Base-by-base conservation (phyloP, 2,888 invertebrate genomes). In the Sepiola atlantica region DNA sequence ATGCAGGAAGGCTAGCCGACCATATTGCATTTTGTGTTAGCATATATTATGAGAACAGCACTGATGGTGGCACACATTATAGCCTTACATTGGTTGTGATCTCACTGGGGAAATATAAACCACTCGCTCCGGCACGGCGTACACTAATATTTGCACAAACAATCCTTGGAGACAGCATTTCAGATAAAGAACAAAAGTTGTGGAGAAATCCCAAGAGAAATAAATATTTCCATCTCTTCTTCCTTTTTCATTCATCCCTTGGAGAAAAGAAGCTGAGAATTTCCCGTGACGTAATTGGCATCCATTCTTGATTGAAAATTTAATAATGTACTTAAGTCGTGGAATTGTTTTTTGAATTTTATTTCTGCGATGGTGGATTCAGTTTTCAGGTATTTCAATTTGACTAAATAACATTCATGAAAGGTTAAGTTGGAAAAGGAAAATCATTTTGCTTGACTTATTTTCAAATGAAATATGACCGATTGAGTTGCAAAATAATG, bases 281-380 rank as follows among this genome's bases (percentile, higher is more conserved):
- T 92, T 92, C 54, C 28, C 28, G 28, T 92, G 92, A 92, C 55
- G 92, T 92, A 92, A 92, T 92, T 55, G 92, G 77, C 77, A 77
- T 77, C 61, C 61, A 92, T 35, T 24, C 35, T 92, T 45, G 92
- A 92, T 55, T 92, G 92, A 92, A 92, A 92, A 92, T 92, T 92
- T 92, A 92, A 92, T 92, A 92, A 92, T 55, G 55, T 55, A 55
- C 55, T 55, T 55, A 45, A 92, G 55, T 55, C 54, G 55, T 55
- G 92, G 54, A 45, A 92, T 92, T 55, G 28, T 45, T 55, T 90
- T 90, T 90, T 90, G 16, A 28, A 45, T 45, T 45, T 12, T 77
- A 32, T 77, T 77, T 77, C 32, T 77, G 77, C 32, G 16, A 77
- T 77, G 16, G n/a, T 77, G 16, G 32, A 77, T 77, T 77, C 32